These are phyloP conservation scores for Sebastes vulpes DNA, from an alignment of 2,797 vertebrate species.

Conservation along the genomic window DNA sequence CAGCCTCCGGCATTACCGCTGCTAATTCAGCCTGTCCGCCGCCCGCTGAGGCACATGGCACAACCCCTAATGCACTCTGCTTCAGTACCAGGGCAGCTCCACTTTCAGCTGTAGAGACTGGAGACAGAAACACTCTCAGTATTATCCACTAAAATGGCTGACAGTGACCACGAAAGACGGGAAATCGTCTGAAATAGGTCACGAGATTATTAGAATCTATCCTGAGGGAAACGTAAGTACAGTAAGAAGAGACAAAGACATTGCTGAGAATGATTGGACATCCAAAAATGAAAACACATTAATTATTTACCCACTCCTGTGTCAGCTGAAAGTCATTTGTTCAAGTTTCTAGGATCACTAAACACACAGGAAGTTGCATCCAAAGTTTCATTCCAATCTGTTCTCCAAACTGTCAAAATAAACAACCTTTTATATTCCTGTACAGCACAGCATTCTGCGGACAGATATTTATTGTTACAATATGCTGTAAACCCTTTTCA, in stretches of 20 bases:
- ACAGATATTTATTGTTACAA: background rate
- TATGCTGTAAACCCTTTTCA: background rate
- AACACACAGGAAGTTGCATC: background rate
- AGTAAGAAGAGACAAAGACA: constrained; percentile 4
- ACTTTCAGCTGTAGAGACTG: constrained; percentile 36
- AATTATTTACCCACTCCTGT: background rate
- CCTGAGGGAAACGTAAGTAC: constrained; percentile 9
- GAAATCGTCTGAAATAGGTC: constrained; percentile 13
- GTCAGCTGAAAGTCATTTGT: background rate
- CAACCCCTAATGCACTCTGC: constrained; percentile 61
- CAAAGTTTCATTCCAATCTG: background rate
- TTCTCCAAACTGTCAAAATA: background rate
- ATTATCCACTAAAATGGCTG: constrained; percentile 14
- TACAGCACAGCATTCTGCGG: background rate
- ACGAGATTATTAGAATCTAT: background rate
- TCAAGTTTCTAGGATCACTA: background rate
- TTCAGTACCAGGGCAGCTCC: constrained; percentile 36
- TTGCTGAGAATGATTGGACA: background rate
- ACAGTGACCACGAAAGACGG: constrained; percentile 12
- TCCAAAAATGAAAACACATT: constrained; percentile 1
- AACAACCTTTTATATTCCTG: background rate
- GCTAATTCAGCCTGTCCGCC: constrained; percentile 67
- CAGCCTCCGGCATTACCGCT: constrained; percentile 50
- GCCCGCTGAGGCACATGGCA: constrained; percentile 46
- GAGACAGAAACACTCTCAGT: constrained; percentile 1